These are phyloP conservation scores for Hyperoodon ampullatus DNA, from an alignment of 2,113 vertebrate species.

Conservation along the genomic window DNA sequence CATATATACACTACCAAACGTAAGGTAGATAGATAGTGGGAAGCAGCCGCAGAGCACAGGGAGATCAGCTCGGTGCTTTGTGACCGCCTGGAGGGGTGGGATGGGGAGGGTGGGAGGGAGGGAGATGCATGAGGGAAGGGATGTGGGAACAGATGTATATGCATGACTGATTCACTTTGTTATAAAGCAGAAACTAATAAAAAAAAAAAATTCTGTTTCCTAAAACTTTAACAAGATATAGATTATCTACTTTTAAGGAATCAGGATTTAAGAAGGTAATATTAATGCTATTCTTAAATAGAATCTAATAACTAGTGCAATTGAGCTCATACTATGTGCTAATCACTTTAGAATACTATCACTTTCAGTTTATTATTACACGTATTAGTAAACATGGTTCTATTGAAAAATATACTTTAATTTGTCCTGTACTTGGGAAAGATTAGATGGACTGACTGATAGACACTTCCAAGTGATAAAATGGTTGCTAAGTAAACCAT, in stretches of 20 bases:
- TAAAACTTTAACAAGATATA: slow-evolving; percentile 25
- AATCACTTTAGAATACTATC: slow-evolving; percentile 19
- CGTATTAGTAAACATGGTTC: neutral
- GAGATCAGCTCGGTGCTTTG: too few species aligned
- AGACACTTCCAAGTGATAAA: slow-evolving; percentile 48
- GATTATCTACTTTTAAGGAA: neutral
- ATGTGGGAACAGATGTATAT: too few species aligned
- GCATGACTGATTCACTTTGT: too few species aligned
- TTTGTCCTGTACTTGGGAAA: slow-evolving; percentile 37
- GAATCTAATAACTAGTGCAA: neutral
- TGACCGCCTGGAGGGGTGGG: too few species aligned
- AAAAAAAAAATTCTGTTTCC: slow-evolving; percentile 22
- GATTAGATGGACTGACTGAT: slow-evolving; percentile 28
- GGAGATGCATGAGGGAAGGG: too few species aligned
- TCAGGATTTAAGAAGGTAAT: slow-evolving; percentile 16
- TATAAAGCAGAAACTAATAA: too few species aligned
- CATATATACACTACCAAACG: too few species aligned
- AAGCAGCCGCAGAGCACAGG: too few species aligned
- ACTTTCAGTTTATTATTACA: slow-evolving; percentile 26
- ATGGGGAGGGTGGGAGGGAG: too few species aligned
- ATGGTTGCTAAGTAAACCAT: slow-evolving; percentile 59
- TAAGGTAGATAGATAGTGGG: too few species aligned
- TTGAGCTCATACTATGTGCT: neutral
- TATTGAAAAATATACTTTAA: slow-evolving; percentile 56
- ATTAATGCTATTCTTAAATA: slow-evolving; percentile 34